Evolutionary conservation across 2,113 vertebrate genomes (phyloP).

Genomic region (Setophaga kirtlandii): DNA sequence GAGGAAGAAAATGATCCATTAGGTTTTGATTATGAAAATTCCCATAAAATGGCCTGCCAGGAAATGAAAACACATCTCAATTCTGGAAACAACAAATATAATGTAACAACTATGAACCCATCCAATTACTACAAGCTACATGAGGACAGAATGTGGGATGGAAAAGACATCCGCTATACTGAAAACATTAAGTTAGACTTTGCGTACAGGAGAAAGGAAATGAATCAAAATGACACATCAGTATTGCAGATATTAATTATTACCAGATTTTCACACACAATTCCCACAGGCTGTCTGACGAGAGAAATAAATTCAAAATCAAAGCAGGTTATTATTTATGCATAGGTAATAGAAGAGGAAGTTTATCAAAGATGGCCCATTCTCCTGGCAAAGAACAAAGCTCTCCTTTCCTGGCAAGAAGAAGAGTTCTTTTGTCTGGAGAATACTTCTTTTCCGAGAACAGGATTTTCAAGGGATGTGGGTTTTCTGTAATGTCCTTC

Average conservation of each 20-base stretch:
- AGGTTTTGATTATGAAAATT: background rate
- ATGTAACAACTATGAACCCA: background rate
- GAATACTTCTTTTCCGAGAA: slow-evolving; percentile 28
- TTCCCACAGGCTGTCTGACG: background rate
- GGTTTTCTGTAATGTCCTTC: slow-evolving; percentile 6
- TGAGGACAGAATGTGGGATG: background rate
- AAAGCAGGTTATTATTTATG: background rate
- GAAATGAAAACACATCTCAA: background rate
- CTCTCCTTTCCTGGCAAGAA: slow-evolving; percentile 4
- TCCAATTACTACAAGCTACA: background rate
- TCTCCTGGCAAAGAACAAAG: background rate
- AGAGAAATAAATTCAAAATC: slow-evolving; percentile 4
- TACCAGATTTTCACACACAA: background rate
- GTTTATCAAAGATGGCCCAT: background rate
- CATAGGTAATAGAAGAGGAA: background rate
- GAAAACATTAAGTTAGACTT: background rate
- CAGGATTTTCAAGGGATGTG: background rate
- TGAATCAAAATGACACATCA: background rate
- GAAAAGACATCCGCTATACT: background rate
- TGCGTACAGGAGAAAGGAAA: background rate
- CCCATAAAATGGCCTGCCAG: background rate
- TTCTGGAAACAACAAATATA: background rate
- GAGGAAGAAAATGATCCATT: background rate
- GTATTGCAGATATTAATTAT: background rate
- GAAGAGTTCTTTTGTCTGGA: background rate